phyloP scores from a whole-genome alignment of 2,113 vertebrate species.

The Gopherus evgoodei region DNA sequence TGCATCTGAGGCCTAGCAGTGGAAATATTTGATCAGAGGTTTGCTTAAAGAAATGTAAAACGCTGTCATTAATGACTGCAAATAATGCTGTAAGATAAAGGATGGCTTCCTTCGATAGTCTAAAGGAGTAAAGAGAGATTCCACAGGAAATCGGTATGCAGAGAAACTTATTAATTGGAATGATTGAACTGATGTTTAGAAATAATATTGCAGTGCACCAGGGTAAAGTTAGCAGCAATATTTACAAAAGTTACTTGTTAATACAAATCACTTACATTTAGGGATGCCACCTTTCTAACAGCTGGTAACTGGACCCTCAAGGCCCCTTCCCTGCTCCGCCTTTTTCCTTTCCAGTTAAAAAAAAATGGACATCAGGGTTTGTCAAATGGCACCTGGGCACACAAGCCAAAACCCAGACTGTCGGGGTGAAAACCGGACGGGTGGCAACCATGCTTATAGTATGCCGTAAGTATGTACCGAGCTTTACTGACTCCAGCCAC shows the following conservation, averaged over 20 bases:
- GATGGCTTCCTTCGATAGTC: neutral
- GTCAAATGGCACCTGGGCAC: too few species aligned
- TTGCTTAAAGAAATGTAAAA: neutral
- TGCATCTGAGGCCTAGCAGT: neutral
- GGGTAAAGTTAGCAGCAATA: neutral
- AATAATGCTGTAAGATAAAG: slow-evolving; percentile 26
- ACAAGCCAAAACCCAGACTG: too few species aligned
- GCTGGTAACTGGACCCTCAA: too few species aligned
- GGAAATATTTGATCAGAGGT: slow-evolving; percentile 27
- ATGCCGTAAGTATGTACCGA: neutral
- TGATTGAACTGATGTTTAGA: neutral
- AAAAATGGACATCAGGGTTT: too few species aligned
- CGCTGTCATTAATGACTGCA: slow-evolving; percentile 19
- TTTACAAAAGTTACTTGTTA: rapidly evolving
- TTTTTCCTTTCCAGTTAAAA: too few species aligned
- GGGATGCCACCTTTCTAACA: too few species aligned
- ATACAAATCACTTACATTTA: rapidly evolving
- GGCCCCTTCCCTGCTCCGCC: too few species aligned
- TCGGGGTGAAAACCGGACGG: too few species aligned
- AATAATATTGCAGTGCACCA: neutral
- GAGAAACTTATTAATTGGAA: neutral
- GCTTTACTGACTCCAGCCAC: neutral
- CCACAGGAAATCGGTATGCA: rapidly evolving
- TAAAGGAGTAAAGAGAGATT: neutral
- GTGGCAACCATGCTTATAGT: neutral